A percentile compares a stretch with the other conserved stretches of the same genome.
Evolutionary conservation across 1,140 invertebrate genomes (phyloP).

Genomic region (Lucilia cuprina): DNA sequence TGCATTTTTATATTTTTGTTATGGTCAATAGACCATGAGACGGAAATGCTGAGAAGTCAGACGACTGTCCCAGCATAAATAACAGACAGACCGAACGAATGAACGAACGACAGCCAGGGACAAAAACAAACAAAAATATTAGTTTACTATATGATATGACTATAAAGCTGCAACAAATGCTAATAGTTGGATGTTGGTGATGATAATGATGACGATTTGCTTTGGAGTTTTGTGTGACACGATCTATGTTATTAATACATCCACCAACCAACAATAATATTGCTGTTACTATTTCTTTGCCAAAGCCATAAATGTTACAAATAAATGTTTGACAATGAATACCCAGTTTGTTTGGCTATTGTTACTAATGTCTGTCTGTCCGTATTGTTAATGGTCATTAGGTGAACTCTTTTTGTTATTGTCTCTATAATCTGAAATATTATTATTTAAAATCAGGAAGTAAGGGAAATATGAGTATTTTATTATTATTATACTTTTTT

Average conservation of each 20-base stretch:
- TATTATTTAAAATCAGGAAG: background rate
- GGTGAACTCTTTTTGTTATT: background rate
- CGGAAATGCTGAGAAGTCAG: slow-evolving; percentile 2
- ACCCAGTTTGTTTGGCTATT: background rate
- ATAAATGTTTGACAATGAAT: slow-evolving; percentile 3
- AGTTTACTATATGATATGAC: too few species aligned
- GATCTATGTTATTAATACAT: background rate
- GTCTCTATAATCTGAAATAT: background rate
- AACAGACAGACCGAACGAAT: background rate
- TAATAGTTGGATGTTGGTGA: too few species aligned
- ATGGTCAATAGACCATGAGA: slow-evolving; percentile 30
- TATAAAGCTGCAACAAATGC: too few species aligned
- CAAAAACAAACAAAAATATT: too few species aligned
- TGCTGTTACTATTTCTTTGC: background rate
- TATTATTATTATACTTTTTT: background rate
- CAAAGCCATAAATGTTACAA: background rate
- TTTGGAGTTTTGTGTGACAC: slow-evolving; percentile 5
- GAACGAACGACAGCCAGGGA: background rate
- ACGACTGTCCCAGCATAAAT: background rate
- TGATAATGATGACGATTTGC: too few species aligned
- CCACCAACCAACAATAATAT: background rate
- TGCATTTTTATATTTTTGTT: slow-evolving; percentile 2
- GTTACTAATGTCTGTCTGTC: background rate
- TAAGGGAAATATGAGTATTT: slow-evolving; percentile 15
- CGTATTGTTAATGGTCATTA: slow-evolving; percentile 4